A percentile compares a stretch with the other conserved stretches of the same genome.
These are phyloP conservation scores for Botia almorhae DNA, from an alignment of 2,797 vertebrate genomes.

Conservation along the genomic window DNA sequence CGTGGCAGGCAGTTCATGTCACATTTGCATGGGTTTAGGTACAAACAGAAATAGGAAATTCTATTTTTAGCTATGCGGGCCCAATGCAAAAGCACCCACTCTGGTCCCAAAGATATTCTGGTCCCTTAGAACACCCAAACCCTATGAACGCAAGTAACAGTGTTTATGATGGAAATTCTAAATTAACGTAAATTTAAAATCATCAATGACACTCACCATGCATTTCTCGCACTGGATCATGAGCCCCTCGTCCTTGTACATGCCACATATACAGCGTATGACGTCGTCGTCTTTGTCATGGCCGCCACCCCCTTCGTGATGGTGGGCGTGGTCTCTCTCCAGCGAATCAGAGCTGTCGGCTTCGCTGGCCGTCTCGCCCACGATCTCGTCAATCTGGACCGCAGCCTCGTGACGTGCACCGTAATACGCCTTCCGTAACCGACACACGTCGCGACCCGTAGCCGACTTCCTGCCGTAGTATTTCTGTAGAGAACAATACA, in stretches of 20 bases:
- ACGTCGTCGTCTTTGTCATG: constrained; percentile 94
- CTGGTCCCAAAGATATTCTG: too few relatives aligned
- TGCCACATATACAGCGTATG: constrained; percentile 97
- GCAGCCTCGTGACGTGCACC: constrained; percentile 92
- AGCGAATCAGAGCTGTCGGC: constrained; percentile 95
- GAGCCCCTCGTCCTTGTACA: constrained; percentile 97
- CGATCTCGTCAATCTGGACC: constrained; percentile 96
- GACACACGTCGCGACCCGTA: constrained; percentile 90
- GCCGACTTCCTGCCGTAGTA: constrained; percentile 95
- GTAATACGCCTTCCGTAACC: constrained; percentile 94
- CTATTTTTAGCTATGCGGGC: too few relatives aligned
- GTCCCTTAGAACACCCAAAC: too few relatives aligned
- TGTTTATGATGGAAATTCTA: too few relatives aligned
- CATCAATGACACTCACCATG: constrained; percentile 81
- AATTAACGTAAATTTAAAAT: not conserved
- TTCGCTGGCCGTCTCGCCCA: constrained; percentile 95
- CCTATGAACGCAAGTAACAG: too few relatives aligned
- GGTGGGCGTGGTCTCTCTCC: constrained; percentile 87
- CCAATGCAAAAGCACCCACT: too few relatives aligned
- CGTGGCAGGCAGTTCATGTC: too few relatives aligned
- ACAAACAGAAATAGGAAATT: too few relatives aligned
- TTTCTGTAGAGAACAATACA: constrained; percentile 78
- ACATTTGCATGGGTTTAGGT: too few relatives aligned
- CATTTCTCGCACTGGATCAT: constrained; percentile 99
- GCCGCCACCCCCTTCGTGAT: constrained; percentile 77